Conservation (phyloP, 1,140 invertebrate species). For the Propsilocerus akamusi region DNA sequence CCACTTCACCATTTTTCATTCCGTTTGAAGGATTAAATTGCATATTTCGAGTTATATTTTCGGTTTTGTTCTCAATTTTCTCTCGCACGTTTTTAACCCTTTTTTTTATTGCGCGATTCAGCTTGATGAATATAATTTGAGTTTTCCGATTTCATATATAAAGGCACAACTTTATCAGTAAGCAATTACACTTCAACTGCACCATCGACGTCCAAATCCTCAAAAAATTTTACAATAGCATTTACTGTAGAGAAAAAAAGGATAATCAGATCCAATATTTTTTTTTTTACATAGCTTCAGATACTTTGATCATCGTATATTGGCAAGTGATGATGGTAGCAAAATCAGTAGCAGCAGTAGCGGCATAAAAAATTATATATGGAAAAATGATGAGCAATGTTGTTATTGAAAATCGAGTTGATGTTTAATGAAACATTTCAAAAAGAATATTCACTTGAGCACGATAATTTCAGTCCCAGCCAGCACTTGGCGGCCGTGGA, state of each 20-base stretch:
- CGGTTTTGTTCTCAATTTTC: too few species aligned
- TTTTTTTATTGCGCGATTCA: too few species aligned
- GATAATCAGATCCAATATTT: background rate
- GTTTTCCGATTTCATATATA: too few species aligned
- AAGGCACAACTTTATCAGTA: too few species aligned
- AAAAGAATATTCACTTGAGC: background rate
- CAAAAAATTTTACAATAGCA: background rate
- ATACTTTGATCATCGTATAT: background rate
- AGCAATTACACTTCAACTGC: too few species aligned
- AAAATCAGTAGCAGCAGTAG: background rate
- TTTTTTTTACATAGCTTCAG: background rate
- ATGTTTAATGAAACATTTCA: background rate
- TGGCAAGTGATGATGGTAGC: too few species aligned
- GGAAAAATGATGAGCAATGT: background rate
- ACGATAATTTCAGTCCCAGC: background rate
- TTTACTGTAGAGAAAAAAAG: background rate
- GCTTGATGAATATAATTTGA: too few species aligned
- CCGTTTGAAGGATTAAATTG: conserved; percentile 3
- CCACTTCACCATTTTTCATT: too few species aligned
- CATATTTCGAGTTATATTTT: conserved; percentile 2
- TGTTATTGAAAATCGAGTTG: background rate
- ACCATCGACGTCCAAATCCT: background rate
- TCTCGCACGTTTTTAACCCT: conserved; percentile 1
- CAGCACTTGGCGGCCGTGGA: too few species aligned
- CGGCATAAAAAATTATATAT: background rate